Evolutionary conservation across 2,797 vertebrate genomes (phyloP), one percentile per base, ranked within the genome.

Genomic region (Poeciliopsis turneri): DNA sequence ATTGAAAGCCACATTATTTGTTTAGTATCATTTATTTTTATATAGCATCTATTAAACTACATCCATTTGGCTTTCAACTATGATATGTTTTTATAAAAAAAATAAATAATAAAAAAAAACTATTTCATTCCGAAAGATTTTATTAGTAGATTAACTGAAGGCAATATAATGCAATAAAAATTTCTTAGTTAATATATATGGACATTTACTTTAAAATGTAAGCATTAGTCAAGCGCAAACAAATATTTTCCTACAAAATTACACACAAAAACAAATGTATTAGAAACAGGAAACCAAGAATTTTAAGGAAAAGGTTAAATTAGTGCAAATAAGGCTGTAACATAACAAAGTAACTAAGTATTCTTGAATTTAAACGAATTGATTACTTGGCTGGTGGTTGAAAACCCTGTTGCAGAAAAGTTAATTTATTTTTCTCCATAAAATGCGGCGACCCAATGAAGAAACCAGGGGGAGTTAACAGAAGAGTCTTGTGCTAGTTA

Each of bases 401-500:
- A 41, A 23, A 68, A 68, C 20, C 20, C 36, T 9, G 5, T 6
- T 23, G 36, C 36, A 68, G 10, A 25, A 41, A 15, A n/a, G 23
- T 39, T 39, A 9, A 10, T 70, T 45, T 2, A 45, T 28, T 70
- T 70, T 70, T 70, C 16, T 45, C 2, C 43, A 16, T 45, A 28
- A 46, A 71, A 45, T 15, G 25, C 15, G 5, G 12, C 5, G 25
- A 69, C 39, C 66, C 2, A n/a, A 70, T 2, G 73, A 72, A 70
- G 1, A 30, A 81, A 72, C 70, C 64, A 74, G 9, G 5, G 74
- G 73, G 76, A 81, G 55, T 82, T 81, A 76, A 66, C 74, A 82
- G 49, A 77, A 82, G 76, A 82, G 55, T 76, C 46, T 80, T 72
- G 33, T 70, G 57, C 79, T 86, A 88, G 84, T 91, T 88, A 89